phyloP scores from a whole-genome alignment of 1,140 invertebrate species.

The Acromyrmex echinatior region DNA sequence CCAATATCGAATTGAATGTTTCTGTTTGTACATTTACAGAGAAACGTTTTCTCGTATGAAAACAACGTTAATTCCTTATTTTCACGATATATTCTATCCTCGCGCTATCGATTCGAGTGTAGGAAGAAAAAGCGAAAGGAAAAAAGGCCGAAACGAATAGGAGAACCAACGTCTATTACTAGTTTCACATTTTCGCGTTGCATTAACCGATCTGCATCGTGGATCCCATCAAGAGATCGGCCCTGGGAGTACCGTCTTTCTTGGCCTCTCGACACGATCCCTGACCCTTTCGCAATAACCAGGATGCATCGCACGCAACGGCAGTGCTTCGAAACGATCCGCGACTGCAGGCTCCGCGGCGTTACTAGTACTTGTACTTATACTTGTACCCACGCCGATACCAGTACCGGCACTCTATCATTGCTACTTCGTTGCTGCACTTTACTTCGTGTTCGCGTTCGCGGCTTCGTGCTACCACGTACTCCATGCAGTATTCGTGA shows the following conservation, averaged over 20 bases:
- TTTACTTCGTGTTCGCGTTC: slow-evolving; percentile 51
- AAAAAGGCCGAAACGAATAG: slow-evolving; percentile 24
- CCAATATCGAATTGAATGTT: too few species aligned
- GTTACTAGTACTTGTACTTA: slow-evolving; percentile 47
- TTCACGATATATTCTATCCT: background rate
- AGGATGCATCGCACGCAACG: slow-evolving; percentile 69
- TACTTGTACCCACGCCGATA: slow-evolving; percentile 53
- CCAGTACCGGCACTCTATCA: slow-evolving; percentile 58
- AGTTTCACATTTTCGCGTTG: slow-evolving; percentile 68
- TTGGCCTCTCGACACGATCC: slow-evolving; percentile 68
- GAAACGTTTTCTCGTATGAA: background rate
- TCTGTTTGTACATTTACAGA: background rate
- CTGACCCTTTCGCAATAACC: slow-evolving; percentile 69
- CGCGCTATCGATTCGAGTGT: background rate
- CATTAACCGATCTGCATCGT: slow-evolving; percentile 70
- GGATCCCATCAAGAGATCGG: slow-evolving; percentile 72
- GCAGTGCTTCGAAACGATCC: slow-evolving; percentile 55
- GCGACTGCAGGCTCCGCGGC: slow-evolving; percentile 56
- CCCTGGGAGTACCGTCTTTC: slow-evolving; percentile 60
- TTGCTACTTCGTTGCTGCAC: slow-evolving; percentile 60
- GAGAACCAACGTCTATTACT: slow-evolving; percentile 35
- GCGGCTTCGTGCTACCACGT: slow-evolving; percentile 37
- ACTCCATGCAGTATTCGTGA: slow-evolving; percentile 20
- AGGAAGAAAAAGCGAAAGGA: background rate
- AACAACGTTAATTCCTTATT: background rate